phyloP scores from a whole-genome alignment of 2,113 vertebrate genomes.

The Acrocephalus kingi region DNA sequence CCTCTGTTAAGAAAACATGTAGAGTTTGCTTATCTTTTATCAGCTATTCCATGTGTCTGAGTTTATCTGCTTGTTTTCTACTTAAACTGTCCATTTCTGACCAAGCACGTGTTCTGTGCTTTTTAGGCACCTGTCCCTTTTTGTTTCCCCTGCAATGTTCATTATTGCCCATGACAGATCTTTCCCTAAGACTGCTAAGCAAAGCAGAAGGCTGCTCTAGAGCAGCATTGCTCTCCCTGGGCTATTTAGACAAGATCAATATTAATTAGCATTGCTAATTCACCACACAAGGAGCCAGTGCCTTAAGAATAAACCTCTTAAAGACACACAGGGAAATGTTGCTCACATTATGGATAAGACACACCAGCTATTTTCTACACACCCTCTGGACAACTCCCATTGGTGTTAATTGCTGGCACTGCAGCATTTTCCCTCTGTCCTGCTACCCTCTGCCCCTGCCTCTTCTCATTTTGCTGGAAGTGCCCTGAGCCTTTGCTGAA shows the following conservation, averaged over 20 bases:
- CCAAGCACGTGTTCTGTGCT: neutral
- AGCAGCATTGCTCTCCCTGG: constrained; percentile 16
- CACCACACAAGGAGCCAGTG: neutral
- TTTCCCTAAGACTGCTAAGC: constrained; percentile 47
- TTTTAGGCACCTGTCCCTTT: constrained; percentile 6
- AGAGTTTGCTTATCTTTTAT: constrained; percentile 6
- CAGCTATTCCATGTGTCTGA: neutral
- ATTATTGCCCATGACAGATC: constrained; percentile 17
- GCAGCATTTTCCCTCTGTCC: neutral
- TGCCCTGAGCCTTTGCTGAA: neutral
- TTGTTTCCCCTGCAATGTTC: constrained; percentile 13
- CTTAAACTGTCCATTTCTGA: constrained; percentile 22
- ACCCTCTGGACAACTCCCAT: neutral
- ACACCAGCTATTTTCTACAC: neutral
- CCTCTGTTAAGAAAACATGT: neutral
- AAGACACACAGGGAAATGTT: neutral
- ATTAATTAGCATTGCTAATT: constrained; percentile 55
- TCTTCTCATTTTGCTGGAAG: neutral
- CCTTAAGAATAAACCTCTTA: neutral
- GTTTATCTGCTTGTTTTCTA: constrained; percentile 52
- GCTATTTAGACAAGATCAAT: constrained; percentile 23
- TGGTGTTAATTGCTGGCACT: neutral
- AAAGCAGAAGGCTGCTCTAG: constrained; percentile 27
- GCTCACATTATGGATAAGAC: neutral
- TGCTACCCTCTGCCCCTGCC: neutral